Evolutionary conservation across 1,140 invertebrate species (phyloP), one percentile per base, ranked within the genome.

Genomic region (Psix sp.): DNA sequence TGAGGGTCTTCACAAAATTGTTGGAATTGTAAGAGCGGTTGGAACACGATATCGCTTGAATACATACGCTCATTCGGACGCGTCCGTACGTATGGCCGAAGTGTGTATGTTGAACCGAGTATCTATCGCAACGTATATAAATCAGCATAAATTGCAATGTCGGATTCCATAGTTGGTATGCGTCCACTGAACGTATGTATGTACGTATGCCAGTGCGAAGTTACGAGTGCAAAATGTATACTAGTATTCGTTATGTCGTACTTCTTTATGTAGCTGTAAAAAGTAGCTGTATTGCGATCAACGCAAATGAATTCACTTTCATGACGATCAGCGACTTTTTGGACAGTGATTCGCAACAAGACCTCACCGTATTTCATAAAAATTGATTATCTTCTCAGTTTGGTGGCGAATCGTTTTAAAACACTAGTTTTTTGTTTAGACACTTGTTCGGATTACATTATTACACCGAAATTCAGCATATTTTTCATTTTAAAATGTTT

Each of bases 71-170:
- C 24, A 46, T 40, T 31, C 33, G 66, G 31, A 39, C 29, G 68
- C 65, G 39, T 65, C 35, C 67, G 48, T 45, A 31, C 17, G 43
- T 11, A 15, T 33, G 18, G 20, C 3, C 33, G 6, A 11, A 16
- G n/a, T 54, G 46, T 51, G 56, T 60, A 45, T 24, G 42, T 48
- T 65, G 63, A 51, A 71, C 46, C 62, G 62, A 68, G 71, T 62
- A 73, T 52, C 77, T 62, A 74, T 70, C 77, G 74, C 57, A 67
- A 39, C 62, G 82, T 82, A 83, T 84, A 82, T 84, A 84, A 84
- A 84, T 84, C 83, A 84, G 82, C 82, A 84, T 84, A 84, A 84
- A 84, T 84, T 84, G 82, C 80, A 74, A 79, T 63, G 63, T 75
- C 46, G 77, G 67, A 84, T 83, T 84, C 76, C 79, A 74, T 76